Percentiles rank a stretch among this genome's conserved stretches.
Conservation (phyloP, 2,797 vertebrate species). For the Morelia viridis region DNA sequence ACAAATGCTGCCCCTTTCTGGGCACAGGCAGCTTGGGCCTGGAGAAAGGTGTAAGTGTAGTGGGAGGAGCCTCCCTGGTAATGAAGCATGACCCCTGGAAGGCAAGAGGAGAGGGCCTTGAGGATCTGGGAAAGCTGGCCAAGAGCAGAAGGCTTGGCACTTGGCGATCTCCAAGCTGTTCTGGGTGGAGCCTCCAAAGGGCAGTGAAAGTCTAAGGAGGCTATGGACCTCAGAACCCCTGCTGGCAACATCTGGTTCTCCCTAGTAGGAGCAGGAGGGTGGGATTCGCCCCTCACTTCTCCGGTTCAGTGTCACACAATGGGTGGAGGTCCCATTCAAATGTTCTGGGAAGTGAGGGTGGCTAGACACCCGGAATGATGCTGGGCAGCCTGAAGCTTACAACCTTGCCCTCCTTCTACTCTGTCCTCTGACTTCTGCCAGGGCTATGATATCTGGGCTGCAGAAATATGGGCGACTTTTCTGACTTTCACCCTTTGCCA, state of each 20-base stretch:
- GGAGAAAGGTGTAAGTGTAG: slow-evolving; percentile 85
- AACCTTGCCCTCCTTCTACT: not conserved
- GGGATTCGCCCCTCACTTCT: not conserved
- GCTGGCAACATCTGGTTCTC: not conserved
- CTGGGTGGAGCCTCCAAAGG: not conserved
- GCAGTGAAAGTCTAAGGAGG: not conserved
- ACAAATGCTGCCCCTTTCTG: slow-evolving; percentile 85
- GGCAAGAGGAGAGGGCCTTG: not conserved
- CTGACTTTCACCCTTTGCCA: not conserved
- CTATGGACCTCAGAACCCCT: not conserved
- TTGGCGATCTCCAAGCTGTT: not conserved
- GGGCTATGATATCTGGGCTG: not conserved
- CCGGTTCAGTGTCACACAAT: not conserved
- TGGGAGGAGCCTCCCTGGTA: slow-evolving; percentile 87
- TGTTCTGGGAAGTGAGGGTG: not conserved
- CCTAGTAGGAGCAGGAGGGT: not conserved
- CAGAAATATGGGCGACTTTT: not conserved
- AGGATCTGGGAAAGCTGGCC: not conserved
- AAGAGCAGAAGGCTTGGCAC: not conserved
- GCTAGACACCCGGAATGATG: not conserved
- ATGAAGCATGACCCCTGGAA: slow-evolving; percentile 90
- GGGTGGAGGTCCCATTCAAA: not conserved
- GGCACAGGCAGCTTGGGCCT: slow-evolving; percentile 81
- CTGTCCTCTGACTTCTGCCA: not conserved
- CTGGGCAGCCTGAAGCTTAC: not conserved